Conservation (phyloP, 2,888 invertebrate genomes). For the Actias luna region DNA sequence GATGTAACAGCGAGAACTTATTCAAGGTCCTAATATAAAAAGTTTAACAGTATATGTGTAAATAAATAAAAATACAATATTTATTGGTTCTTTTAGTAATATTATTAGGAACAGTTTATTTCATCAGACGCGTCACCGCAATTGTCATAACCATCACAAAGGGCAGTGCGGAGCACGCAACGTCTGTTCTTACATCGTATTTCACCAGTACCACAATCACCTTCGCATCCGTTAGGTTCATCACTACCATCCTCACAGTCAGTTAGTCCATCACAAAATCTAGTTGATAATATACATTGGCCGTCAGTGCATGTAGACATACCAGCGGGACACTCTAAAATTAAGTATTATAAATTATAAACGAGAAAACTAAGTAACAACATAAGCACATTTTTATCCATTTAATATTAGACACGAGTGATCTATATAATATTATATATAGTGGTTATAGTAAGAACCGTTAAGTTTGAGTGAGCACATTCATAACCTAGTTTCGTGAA, state of each 20-base stretch:
- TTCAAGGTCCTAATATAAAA: too few species aligned
- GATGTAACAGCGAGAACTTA: too few species aligned
- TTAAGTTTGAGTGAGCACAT: conserved; percentile 59
- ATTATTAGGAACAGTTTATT: conserved; percentile 60
- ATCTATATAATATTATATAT: conserved; percentile 2
- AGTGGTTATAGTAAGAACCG: conserved; percentile 51
- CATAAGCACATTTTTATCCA: background rate
- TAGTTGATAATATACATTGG: conserved; percentile 82
- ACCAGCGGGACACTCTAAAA: conserved; percentile 70
- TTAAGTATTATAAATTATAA: background rate
- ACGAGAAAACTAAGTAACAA: background rate
- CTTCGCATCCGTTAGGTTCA: conserved; percentile 82
- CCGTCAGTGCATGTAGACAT: conserved; percentile 84
- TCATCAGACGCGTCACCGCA: conserved; percentile 87
- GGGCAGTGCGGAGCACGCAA: conserved; percentile 82
- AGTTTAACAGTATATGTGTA: background rate
- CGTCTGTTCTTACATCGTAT: conserved; percentile 73
- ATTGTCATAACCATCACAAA: conserved; percentile 85
- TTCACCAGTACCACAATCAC: conserved; percentile 80
- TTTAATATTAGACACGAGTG: background rate
- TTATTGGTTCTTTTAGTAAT: background rate
- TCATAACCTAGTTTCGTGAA: conserved; percentile 59
- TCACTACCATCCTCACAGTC: conserved; percentile 87
- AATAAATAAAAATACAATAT: conserved; percentile 11
- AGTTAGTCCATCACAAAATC: conserved; percentile 86